Evolutionary conservation across 2,888 invertebrate species (phyloP).

Genomic region (Uropetala carovei): DNA sequence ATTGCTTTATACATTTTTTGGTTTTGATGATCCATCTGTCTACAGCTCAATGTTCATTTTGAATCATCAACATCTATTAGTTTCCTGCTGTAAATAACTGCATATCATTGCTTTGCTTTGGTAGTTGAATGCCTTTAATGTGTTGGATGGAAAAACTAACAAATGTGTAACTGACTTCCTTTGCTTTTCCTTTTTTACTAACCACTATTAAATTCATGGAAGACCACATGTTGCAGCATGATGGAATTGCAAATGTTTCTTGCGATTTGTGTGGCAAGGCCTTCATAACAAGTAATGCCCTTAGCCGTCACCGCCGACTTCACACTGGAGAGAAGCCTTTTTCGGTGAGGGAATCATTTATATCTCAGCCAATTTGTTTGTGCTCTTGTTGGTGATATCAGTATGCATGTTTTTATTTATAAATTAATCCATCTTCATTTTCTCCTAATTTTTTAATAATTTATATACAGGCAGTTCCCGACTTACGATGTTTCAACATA

Average conservation of each 20-base stretch:
- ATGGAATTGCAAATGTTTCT: slow-evolving; percentile 68
- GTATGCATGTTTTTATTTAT: neutral
- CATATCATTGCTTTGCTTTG: too few relatives aligned
- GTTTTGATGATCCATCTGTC: too few relatives aligned
- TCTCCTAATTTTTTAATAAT: too few relatives aligned
- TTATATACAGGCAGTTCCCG: too few relatives aligned
- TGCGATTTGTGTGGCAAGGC: slow-evolving; percentile 70
- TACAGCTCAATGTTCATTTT: too few relatives aligned
- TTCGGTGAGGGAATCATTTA: slow-evolving; percentile 65
- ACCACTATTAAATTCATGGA: slow-evolving; percentile 12
- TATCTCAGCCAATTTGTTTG: neutral
- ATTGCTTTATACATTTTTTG: too few relatives aligned
- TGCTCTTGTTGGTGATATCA: neutral
- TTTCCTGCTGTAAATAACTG: too few relatives aligned
- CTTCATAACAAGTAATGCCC: slow-evolving; percentile 69
- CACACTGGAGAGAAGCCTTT: slow-evolving; percentile 68
- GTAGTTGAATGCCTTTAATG: too few relatives aligned
- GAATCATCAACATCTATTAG: too few relatives aligned
- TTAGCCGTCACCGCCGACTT: slow-evolving; percentile 67
- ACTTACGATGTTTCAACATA: too few relatives aligned
- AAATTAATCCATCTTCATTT: too few relatives aligned
- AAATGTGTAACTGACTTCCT: neutral
- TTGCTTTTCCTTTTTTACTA: slow-evolving; percentile 37
- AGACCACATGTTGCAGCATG: slow-evolving; percentile 69
- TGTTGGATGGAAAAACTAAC: neutral